A percentile compares a stretch with the other conserved stretches of the same genome.
Evolutionary conservation across 2,113 vertebrate genomes (phyloP).

Genomic region (Gopherus evgoodei): DNA sequence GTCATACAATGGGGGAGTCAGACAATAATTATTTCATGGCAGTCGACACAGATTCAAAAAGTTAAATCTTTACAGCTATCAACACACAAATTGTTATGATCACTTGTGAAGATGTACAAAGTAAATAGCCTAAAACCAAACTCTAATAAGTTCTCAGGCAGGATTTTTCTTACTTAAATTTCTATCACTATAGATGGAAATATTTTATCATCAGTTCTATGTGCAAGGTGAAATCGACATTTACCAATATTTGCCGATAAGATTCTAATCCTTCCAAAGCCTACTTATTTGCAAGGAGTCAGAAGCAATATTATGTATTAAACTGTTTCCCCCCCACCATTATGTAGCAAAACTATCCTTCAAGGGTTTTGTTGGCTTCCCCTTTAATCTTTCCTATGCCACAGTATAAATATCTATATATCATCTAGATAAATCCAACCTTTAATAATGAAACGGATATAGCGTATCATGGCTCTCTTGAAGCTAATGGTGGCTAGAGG

Average conservation of each 20-base stretch:
- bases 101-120: neutral
- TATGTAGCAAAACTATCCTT: neutral
- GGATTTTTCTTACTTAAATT: neutral
- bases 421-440: neutral
- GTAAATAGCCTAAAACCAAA: neutral
- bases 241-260: neutral
- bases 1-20: neutral
- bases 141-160: neutral
- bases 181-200: neutral
- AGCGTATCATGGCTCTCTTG: neutral
- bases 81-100: neutral
- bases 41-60: neutral
- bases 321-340: fast-evolving
- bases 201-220: neutral
- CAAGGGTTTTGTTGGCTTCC: neutral
- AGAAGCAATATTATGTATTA: fast-evolving
- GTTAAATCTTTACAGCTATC: neutral
- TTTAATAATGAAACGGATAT: fast-evolving
- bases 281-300: neutral
- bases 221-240: neutral
- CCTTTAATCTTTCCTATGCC: neutral
- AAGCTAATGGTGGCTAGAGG: neutral
- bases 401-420: neutral
- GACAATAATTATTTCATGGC: neutral
- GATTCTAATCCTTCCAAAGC: neutral